Conservation (phyloP, 1,140 invertebrate genomes). For the Metaphire vulgaris region DNA sequence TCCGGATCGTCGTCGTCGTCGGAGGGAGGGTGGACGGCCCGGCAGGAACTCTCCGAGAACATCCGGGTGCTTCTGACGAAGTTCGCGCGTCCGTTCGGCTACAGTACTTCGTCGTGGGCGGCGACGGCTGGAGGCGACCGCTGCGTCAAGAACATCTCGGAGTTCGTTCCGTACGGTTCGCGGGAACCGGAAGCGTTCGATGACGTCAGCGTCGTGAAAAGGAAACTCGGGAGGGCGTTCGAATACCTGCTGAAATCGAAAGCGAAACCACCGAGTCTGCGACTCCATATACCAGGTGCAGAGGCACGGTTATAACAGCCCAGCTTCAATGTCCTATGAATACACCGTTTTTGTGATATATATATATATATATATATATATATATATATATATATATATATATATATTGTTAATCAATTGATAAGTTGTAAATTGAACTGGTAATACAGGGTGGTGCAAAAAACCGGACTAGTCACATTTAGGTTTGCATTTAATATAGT, state of each 20-base stretch:
- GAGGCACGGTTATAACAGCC: too few species aligned
- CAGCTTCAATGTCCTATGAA: too few species aligned
- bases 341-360: too few species aligned
- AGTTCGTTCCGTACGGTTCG: background rate
- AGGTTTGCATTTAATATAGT: too few species aligned
- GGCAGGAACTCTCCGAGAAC: conserved; percentile 5
- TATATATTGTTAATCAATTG: too few species aligned
- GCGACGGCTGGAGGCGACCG: background rate
- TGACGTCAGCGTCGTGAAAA: background rate
- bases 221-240: background rate
- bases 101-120: conserved; percentile 11
- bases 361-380: too few species aligned
- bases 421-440: too few species aligned
- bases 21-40: background rate
- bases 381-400: too few species aligned
- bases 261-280: background rate
- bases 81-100: conserved; percentile 8
- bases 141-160: background rate
- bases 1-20: background rate
- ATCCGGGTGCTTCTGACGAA: conserved; percentile 12
- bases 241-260: background rate
- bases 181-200: background rate
- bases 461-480: too few species aligned
- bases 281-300: background rate
- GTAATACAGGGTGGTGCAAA: too few species aligned